Evolutionary conservation across 2,113 vertebrate genomes (phyloP).

Genomic region (Gymnorhina tibicen): DNA sequence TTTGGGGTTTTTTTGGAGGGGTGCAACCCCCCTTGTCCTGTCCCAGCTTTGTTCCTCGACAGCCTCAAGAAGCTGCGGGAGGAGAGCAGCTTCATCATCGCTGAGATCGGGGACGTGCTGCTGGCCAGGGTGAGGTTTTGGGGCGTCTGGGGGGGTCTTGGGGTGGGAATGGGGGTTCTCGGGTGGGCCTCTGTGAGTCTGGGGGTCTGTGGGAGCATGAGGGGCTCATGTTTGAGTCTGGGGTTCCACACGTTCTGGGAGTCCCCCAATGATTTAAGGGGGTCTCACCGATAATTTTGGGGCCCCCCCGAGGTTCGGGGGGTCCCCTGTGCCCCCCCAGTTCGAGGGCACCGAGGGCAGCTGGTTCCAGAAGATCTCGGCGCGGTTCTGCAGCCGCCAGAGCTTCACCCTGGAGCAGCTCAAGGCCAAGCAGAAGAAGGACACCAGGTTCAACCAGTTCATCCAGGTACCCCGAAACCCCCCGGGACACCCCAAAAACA

Average conservation of each 20-base stretch:
- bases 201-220: neutral
- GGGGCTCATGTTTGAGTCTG: neutral
- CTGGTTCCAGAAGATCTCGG: conserved; percentile 91
- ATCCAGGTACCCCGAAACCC: conserved; percentile 69
- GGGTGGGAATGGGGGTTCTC: neutral
- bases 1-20: no score
- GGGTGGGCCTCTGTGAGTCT: neutral
- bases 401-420: conserved; percentile 87
- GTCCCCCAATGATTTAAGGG: neutral
- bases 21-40: neutral
- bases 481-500: neutral
- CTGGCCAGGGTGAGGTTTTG: neutral
- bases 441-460: conserved; percentile 82
- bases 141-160: neutral
- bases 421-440: conserved; percentile 84
- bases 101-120: conserved; percentile 70
- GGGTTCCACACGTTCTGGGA: neutral
- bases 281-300: neutral
- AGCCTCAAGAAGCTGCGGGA: conserved; percentile 82
- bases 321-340: conserved; percentile 22
- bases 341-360: conserved; percentile 84
- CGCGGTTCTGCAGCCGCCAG: conserved; percentile 90
- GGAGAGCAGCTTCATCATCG: conserved; percentile 79
- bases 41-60: conserved; percentile 82
- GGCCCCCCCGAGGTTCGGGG: neutral